Conservation (phyloP, 2,888 invertebrate species). For the Eilema sororculum region DNA sequence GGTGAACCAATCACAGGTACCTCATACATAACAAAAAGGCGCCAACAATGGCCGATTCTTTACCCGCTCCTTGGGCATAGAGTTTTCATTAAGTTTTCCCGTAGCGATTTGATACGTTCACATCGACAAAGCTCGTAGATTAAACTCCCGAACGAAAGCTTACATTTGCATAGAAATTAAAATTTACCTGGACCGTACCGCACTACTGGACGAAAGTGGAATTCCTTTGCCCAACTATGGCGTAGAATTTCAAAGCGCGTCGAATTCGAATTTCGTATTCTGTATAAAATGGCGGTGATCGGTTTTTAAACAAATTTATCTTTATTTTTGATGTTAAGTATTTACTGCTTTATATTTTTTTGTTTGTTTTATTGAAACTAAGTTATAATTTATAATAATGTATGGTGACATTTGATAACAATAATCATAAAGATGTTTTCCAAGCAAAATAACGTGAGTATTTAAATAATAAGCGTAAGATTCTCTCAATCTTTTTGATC, state of each 20-base stretch:
- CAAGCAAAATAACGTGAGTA: background rate
- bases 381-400: too few species aligned
- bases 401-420: background rate
- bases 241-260: slow-evolving; percentile 63
- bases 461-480: background rate
- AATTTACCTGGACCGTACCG: slow-evolving; percentile 81
- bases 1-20: background rate
- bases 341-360: background rate
- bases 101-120: slow-evolving; percentile 76
- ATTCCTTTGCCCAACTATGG: slow-evolving; percentile 73
- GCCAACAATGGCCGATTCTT: slow-evolving; percentile 47
- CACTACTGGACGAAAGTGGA: slow-evolving; percentile 77
- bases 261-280: slow-evolving; percentile 64
- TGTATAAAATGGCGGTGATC: slow-evolving; percentile 50
- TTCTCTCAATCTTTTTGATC: too few species aligned
- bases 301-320: slow-evolving; percentile 31
- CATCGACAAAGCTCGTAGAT: slow-evolving; percentile 79
- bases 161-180: slow-evolving; percentile 87
- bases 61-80: slow-evolving; percentile 50
- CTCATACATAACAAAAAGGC: slow-evolving; percentile 15
- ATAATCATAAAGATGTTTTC: background rate
- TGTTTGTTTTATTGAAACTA: background rate
- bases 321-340: slow-evolving; percentile 15
- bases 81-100: slow-evolving; percentile 83
- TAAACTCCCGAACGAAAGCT: slow-evolving; percentile 80